A percentile compares a stretch with the other conserved stretches of the same genome.
These are phyloP conservation scores for Spisula solida DNA, from an alignment of 2,888 invertebrate species.

Conservation along the genomic window DNA sequence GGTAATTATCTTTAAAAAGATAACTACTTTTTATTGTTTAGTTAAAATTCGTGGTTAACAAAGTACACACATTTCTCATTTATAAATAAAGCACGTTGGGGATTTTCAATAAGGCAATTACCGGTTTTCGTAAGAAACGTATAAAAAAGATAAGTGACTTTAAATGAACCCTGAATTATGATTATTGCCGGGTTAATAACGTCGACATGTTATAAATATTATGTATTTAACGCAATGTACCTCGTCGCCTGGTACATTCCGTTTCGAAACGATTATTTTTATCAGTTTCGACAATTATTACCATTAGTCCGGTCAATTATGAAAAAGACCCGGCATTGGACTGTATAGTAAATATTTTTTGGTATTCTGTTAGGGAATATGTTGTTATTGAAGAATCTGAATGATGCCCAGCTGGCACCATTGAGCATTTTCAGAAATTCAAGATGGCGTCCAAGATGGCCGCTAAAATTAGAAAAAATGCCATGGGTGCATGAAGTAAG, in stretches of 20 bases:
- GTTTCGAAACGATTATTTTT: conserved; percentile 1
- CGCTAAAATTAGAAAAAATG: no score
- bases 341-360: no score
- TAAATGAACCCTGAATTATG: conserved; percentile 9
- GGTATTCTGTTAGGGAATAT: no score
- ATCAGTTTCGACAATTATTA: conserved; percentile 4
- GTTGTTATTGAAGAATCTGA: no score
- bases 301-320: no score
- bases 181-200: not conserved
- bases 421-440: no score
- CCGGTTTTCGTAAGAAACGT: not conserved
- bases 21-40: conserved; percentile 22
- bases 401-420: no score
- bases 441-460: no score
- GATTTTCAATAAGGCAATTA: not conserved
- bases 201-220: not conserved
- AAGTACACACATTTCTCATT: conserved; percentile 40
- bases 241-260: not conserved
- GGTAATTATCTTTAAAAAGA: conserved; percentile 26
- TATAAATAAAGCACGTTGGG: not conserved
- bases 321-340: no score
- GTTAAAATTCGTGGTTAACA: conserved; percentile 37
- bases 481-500: no score
- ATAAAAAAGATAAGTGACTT: not conserved
- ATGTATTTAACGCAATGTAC: conserved; percentile 7